Base-by-base conservation (phyloP, 2,797 vertebrate genomes). In the Ceryle rudis region DNA sequence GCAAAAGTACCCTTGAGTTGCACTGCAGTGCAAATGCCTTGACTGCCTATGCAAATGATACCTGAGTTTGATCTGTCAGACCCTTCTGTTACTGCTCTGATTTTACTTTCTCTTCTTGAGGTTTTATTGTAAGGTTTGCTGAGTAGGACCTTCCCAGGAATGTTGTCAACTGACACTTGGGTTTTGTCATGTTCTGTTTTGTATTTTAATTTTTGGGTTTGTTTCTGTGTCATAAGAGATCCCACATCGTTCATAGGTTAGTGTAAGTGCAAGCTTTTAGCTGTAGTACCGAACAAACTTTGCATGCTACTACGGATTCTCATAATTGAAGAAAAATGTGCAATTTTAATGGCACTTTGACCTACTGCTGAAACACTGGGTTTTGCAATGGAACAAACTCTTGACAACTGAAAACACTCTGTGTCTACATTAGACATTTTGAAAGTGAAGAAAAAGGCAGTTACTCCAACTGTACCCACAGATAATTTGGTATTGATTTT, bases 261-360 rank as follows among this genome's bases (percentile, higher is more conserved):
- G 60, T 17, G 14, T 52, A 64, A 89, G 70, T 47, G 66, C 84
- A 71, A 71, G 74, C 73, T 90, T 83, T 77, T 90, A 93, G 92
- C 91, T 11, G 35, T 39, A 29, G 78, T 64, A 72, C 71, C 61
- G 51, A 74, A 60, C 4, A 5, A 74, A 57, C 6, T 1, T 66
- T 81, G 91, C 94, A 74, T 91, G 96, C 70, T 80, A 23, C 69
- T 58, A 3, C 37, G 35, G 75, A 17, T 58, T 66, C 72, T 64
- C 58, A 33, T 89, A 74, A 70, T 16, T 62, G 81, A 87, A 80
- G 65, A 95, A 84, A 75, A 89, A 93, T 37, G 88, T 94, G 96
- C 96, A 97, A 84, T 97, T 94, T 71, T 62, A 55, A 65, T 82
- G 93, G 96, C 91, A 96, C 94, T 97, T 97, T 96, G 83, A 90